These are phyloP conservation scores for Spodoptera picta DNA, from an alignment of 2,888 invertebrate species.

Conservation along the genomic window DNA sequence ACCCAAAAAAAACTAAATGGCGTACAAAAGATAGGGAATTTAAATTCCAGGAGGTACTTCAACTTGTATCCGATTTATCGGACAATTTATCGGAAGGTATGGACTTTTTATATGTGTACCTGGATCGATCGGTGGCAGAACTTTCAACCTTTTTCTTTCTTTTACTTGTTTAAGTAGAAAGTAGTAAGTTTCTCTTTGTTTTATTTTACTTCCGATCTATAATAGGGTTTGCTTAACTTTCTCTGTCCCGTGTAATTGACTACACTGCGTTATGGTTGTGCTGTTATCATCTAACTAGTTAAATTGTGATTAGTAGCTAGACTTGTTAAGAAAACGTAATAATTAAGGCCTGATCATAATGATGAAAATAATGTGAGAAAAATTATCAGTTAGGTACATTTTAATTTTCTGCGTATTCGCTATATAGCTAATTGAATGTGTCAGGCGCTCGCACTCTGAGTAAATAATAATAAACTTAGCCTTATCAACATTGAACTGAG, in stretches of 20 bases:
- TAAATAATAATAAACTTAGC: neutral
- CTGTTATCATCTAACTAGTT: too few species aligned
- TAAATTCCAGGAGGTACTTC: slow-evolving; percentile 39
- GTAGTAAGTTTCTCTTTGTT: slow-evolving; percentile 12
- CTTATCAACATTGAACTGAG: slow-evolving; percentile 12
- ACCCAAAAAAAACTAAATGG: slow-evolving; percentile 30
- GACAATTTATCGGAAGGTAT: slow-evolving; percentile 23
- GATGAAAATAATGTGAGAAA: too few species aligned
- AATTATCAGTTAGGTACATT: too few species aligned
- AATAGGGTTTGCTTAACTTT: too few species aligned
- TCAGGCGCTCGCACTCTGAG: slow-evolving; percentile 2
- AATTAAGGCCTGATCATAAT: too few species aligned
- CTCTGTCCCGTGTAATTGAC: too few species aligned
- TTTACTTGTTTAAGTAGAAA: slow-evolving; percentile 3
- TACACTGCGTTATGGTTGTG: too few species aligned
- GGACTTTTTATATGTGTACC: slow-evolving; percentile 15
- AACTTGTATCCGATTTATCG: slow-evolving; percentile 26
- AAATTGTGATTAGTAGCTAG: too few species aligned
- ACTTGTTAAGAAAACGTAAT: too few species aligned
- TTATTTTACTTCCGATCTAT: slow-evolving; percentile 1
- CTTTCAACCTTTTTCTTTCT: slow-evolving; percentile 2
- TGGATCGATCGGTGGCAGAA: slow-evolving; percentile 10
- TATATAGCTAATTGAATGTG: too few species aligned
- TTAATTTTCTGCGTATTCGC: neutral
- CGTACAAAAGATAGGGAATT: slow-evolving; percentile 14